Base-by-base conservation (phyloP, 2,113 vertebrate species). In the Casuarius casuarius region DNA sequence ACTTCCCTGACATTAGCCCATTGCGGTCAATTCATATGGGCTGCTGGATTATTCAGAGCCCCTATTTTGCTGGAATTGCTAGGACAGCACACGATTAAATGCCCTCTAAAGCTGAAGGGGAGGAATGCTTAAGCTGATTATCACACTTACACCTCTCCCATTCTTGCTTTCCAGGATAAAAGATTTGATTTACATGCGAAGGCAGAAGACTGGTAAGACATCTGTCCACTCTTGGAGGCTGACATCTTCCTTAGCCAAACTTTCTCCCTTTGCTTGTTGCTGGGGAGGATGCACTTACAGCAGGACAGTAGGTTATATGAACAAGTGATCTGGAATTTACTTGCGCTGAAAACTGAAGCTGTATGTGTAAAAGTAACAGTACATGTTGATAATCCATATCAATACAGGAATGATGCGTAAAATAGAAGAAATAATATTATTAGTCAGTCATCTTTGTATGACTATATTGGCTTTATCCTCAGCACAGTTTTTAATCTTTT, bases 171-270 rank as follows among this genome's bases (percentile, higher is more conserved):
- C 65, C 84, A 97, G 97, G 96, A 84, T 70, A 95, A 96, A 92
- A 29, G 79, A 68, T 95, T 94, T 44, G 51, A 85, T 77, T 74
- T 97, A 54, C 82, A 87, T 31, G 90, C 19, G 0, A 97, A 97
- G 84, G 80, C 94, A 68, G 95, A 97, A 93, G 97, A 97, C 86
- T 97, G 97, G 97, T 97, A 97, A 97, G 97, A 93, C 54, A 77
- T 80, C 68, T 56, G 56, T 29, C 46, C 3, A 2, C 10, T 76
- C 52, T 75, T 14, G 29, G 40, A 68, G 26, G 19, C 35, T 90
- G 77, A 91, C 42, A 13, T 76, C 3, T 1, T 77, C 56, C 62
- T 94, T 82, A 78, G 48, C 13, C 95, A 58, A 87, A 38, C 10
- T 78, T 4, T 87, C 16, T 42, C 20, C 26, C 15, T 58, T 35